A percentile compares a stretch with the other conserved stretches of the same genome.
Conservation (phyloP, 2,113 vertebrate species). For the Corythornis vintsioides region DNA sequence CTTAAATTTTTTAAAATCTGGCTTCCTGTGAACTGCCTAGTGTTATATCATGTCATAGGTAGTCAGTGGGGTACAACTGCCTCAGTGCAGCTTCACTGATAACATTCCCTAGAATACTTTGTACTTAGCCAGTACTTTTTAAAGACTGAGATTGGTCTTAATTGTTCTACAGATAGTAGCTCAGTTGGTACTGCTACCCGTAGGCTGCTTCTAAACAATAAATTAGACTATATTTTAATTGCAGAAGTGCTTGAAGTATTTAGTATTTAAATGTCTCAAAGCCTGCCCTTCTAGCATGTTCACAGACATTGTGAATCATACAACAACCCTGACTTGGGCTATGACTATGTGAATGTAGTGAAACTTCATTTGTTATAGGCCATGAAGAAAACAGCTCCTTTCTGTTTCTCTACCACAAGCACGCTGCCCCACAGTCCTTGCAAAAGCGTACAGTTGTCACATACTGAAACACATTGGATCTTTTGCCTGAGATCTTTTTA, state of each 20-base stretch:
- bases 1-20: too few relatives aligned
- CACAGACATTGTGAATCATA: background rate
- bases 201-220: background rate
- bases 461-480: background rate
- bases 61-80: background rate
- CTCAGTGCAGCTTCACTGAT: background rate
- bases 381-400: background rate
- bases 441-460: background rate
- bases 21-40: background rate
- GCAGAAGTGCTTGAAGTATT: background rate
- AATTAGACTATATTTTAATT: background rate
- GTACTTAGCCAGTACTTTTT: background rate
- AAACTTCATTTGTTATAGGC: background rate
- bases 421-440: rapidly evolving
- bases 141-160: background rate
- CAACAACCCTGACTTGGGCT: background rate
- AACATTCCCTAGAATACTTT: background rate
- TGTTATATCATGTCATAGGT: background rate
- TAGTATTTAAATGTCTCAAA: background rate
- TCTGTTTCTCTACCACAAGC: background rate
- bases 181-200: background rate
- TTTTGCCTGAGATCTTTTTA: background rate
- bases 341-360: background rate
- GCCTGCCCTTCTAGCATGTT: background rate
- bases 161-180: background rate